phyloP scores from a whole-genome alignment of 30 jellyfish, hydroid and myxozoan genomes.

The Turritopsis dohrnii region DNA sequence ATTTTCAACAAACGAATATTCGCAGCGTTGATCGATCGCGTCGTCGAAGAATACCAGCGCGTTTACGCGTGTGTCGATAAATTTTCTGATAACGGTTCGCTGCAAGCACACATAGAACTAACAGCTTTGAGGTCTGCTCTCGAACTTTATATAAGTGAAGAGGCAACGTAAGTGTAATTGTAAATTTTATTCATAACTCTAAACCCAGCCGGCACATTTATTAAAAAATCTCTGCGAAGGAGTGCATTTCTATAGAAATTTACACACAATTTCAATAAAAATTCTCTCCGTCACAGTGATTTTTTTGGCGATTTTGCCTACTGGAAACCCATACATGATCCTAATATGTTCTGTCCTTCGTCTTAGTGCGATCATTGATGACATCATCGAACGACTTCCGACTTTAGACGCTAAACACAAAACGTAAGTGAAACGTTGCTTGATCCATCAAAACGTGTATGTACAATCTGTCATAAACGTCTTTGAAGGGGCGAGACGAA shows the following conservation, averaged over 20 bases:
- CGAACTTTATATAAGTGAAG: conserved; percentile 37
- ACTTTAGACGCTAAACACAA: background rate
- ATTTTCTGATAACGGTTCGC: conserved; percentile 64
- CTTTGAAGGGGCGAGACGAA: too few relatives aligned
- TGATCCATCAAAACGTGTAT: too few relatives aligned
- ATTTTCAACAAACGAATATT: conserved; percentile 47
- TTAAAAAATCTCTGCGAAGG: too few relatives aligned
- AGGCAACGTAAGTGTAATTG: conserved; percentile 60
- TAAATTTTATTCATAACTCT: too few relatives aligned
- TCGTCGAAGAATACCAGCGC: conserved; percentile 69
- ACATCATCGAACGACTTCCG: background rate
- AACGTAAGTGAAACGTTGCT: background rate
- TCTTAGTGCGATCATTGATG: background rate
- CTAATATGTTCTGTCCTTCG: background rate
- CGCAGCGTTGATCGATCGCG: conserved; percentile 43
- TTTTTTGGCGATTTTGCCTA: too few relatives aligned
- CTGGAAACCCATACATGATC: too few relatives aligned
- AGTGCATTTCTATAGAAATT: too few relatives aligned
- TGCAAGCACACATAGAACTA: conserved; percentile 73
- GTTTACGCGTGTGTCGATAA: conserved; percentile 55
- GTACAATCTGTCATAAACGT: too few relatives aligned
- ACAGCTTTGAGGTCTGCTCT: conserved; percentile 51
- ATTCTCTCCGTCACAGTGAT: too few relatives aligned
- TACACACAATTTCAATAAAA: too few relatives aligned
- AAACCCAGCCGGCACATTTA: too few relatives aligned